phyloP scores from a whole-genome alignment of 2,113 vertebrate genomes.

The Pachyramphus minor region DNA sequence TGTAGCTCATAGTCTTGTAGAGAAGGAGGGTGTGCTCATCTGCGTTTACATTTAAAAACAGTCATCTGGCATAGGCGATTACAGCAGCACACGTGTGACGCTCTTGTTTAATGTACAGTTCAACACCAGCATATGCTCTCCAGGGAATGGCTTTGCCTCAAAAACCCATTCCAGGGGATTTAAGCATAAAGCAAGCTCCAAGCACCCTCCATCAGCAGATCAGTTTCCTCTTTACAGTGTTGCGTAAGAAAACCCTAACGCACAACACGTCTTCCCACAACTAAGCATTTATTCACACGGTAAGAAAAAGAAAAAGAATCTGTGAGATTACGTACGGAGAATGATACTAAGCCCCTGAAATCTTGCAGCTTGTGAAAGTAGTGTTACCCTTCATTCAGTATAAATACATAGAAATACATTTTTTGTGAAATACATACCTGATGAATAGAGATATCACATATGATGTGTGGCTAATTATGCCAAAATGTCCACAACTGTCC shows the following conservation, averaged over 20 bases:
- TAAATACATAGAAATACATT: neutral
- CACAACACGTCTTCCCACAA: neutral
- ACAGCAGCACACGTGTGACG: fast-evolving
- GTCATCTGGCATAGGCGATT: neutral
- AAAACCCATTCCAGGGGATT: neutral
- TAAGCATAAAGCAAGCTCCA: neutral
- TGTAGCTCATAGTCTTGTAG: fast-evolving
- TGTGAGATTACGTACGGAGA: fast-evolving
- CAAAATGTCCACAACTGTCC: too few relatives aligned
- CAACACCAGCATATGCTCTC: fast-evolving
- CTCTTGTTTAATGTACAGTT: fast-evolving
- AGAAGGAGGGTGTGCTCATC: neutral
- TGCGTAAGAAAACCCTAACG: neutral
- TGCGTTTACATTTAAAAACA: neutral
- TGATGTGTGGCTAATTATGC: fast-evolving
- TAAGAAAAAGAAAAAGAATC: too few relatives aligned
- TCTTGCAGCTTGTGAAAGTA: neutral
- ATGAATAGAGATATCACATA: neutral
- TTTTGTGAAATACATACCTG: neutral
- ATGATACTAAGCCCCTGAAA: neutral
- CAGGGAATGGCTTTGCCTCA: neutral
- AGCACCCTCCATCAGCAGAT: neutral
- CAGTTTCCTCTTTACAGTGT: neutral
- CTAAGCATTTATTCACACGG: fast-evolving
- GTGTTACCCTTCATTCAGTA: neutral